Evolutionary conservation across 92 coral and sea anemone genomes (phyloP).

Genomic region (Desmophyllum pertusum): DNA sequence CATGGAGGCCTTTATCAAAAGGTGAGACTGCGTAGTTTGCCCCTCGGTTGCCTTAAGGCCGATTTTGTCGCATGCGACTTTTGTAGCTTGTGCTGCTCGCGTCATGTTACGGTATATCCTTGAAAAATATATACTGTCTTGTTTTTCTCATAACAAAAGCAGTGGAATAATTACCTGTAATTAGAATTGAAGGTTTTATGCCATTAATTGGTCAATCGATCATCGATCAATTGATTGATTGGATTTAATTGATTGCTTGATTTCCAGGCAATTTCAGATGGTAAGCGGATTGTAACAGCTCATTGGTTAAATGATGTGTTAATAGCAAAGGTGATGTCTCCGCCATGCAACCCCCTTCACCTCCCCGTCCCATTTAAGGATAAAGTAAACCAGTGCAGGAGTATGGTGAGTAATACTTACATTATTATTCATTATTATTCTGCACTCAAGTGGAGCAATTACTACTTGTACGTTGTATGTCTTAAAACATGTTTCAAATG

Average conservation of each 20-base stretch:
- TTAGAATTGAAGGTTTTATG: neutral
- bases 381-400: constrained; percentile 81
- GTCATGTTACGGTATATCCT: too few relatives aligned
- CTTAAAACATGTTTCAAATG: too few relatives aligned
- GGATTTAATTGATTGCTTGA: neutral
- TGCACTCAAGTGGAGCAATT: too few relatives aligned
- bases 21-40: constrained; percentile 53
- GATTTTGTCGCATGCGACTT: too few relatives aligned
- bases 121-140: too few relatives aligned
- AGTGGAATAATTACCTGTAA: neutral
- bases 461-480: too few relatives aligned
- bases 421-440: too few relatives aligned
- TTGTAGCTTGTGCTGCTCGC: too few relatives aligned
- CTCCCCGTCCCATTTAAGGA: constrained; percentile 84
- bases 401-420: constrained; percentile 81
- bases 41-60: too few relatives aligned
- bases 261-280: constrained; percentile 81
- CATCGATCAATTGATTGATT: too few relatives aligned
- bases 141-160: too few relatives aligned
- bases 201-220: neutral
- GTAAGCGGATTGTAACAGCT: constrained; percentile 85
- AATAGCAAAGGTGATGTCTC: constrained; percentile 55
- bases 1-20: constrained; percentile 65
- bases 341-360: constrained; percentile 87
- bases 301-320: constrained; percentile 97